phyloP scores from a whole-genome alignment of 1,140 invertebrate genomes.

The Aethina tumida region DNA sequence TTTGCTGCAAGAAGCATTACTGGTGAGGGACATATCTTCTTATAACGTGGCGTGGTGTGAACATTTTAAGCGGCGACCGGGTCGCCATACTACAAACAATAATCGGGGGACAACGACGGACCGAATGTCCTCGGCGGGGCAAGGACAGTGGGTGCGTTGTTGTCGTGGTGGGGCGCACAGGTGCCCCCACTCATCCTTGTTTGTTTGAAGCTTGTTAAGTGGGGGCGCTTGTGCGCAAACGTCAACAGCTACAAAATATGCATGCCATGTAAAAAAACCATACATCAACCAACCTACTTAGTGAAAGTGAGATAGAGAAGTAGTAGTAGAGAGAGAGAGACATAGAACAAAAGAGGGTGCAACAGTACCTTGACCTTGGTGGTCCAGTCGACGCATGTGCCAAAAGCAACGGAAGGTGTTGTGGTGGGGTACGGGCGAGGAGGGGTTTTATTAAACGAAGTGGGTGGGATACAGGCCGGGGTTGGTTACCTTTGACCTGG shows the following conservation, averaged over 20 bases:
- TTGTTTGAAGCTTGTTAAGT: too few species aligned
- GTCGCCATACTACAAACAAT: conserved; percentile 8
- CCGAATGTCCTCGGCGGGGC: too few species aligned
- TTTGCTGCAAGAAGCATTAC: conserved; percentile 34
- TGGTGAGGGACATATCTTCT: conserved; percentile 28
- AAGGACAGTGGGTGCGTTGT: too few species aligned
- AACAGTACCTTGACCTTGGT: conserved; percentile 36
- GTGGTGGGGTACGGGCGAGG: conserved; percentile 21
- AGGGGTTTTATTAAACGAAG: too few species aligned
- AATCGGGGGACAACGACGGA: too few species aligned
- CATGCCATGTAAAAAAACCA: conserved; percentile 11
- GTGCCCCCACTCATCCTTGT: too few species aligned
- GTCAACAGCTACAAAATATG: conserved; percentile 6
- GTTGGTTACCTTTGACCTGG: conserved; percentile 65
- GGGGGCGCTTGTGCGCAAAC: too few species aligned
- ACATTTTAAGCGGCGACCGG: conserved; percentile 11
- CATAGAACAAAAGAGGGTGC: conserved; percentile 32
- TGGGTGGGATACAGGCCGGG: conserved; percentile 20
- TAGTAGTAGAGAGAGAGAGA: too few species aligned
- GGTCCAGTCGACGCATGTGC: conserved; percentile 37
- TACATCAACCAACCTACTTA: conserved; percentile 12
- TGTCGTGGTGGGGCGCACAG: too few species aligned
- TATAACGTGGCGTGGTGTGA: conserved; percentile 20
- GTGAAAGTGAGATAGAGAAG: conserved; percentile 20
- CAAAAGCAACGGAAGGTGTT: conserved; percentile 42